Evolutionary conservation across 23 tunicate species (phyloP).

Genomic region (Corella eumyota): DNA sequence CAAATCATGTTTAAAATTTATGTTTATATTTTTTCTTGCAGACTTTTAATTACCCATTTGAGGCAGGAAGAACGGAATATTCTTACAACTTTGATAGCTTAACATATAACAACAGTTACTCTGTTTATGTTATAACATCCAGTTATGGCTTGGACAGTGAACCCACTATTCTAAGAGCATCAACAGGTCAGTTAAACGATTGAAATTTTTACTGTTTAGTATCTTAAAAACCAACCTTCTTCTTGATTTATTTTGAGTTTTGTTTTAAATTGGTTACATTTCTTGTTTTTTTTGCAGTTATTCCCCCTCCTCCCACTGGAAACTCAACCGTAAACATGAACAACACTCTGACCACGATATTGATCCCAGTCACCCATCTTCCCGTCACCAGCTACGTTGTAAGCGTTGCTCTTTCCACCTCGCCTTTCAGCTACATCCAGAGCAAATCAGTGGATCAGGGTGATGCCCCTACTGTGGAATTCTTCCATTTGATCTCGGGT

Average conservation of each 20-base stretch:
- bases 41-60: constrained; percentile 4
- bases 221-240: neutral
- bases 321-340: constrained; percentile 4
- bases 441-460: constrained; percentile 6
- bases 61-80: constrained; percentile 6
- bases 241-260: neutral
- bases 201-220: neutral
- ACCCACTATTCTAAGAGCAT: constrained; percentile 7
- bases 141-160: constrained; percentile 14
- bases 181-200: constrained; percentile 14
- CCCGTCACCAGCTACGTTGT: constrained; percentile 28
- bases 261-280: too few relatives aligned
- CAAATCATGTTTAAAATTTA: too few relatives aligned
- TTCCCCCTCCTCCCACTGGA: constrained; percentile 28
- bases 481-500: constrained; percentile 24
- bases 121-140: constrained; percentile 24
- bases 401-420: neutral
- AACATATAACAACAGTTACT: constrained; percentile 10
- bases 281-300: constrained; percentile 6
- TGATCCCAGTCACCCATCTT: constrained; percentile 9
- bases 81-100: constrained; percentile 14
- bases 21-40: too few relatives aligned
- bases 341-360: constrained; percentile 13
- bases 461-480: constrained; percentile 3
- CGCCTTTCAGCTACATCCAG: constrained; percentile 5